phyloP scores from a whole-genome alignment of 1,140 invertebrate species.

The Meloidogyne chitwoodi region DNA sequence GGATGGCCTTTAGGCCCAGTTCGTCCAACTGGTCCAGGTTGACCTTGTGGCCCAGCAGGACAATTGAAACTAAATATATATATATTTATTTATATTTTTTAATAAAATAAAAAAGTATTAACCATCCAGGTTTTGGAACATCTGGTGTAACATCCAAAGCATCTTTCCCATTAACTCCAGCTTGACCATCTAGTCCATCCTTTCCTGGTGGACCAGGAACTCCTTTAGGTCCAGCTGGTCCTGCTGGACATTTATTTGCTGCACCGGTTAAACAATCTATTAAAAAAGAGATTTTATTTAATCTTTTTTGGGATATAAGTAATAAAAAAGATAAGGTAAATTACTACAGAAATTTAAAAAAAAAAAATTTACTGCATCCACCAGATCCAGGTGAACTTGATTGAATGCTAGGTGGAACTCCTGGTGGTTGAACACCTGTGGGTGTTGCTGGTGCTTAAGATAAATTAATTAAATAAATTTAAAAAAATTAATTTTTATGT shows the following conservation, averaged over 20 bases:
- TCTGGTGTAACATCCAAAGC: constrained; percentile 49
- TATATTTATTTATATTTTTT: neutral
- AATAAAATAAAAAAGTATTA: neutral
- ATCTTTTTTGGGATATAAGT: too few species aligned
- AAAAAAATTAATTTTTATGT: neutral
- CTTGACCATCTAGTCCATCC: constrained; percentile 38
- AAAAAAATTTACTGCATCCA: constrained; percentile 33
- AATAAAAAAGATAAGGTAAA: too few species aligned
- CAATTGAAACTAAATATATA: constrained; percentile 37
- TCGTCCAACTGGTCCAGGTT: constrained; percentile 52
- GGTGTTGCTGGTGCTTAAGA: neutral
- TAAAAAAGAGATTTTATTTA: neutral
- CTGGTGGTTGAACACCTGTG: constrained; percentile 36
- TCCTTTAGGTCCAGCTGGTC: constrained; percentile 52
- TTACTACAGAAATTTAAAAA: neutral
- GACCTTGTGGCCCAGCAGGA: constrained; percentile 46
- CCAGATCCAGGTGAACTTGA: constrained; percentile 11
- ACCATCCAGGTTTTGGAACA: constrained; percentile 30
- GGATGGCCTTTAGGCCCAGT: constrained; percentile 52
- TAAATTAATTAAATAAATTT: neutral
- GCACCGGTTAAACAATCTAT: constrained; percentile 43
- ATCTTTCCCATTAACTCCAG: constrained; percentile 44
- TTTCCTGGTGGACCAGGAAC: constrained; percentile 33
- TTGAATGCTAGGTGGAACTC: constrained; percentile 37
- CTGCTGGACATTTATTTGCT: constrained; percentile 55